Evolutionary conservation across 2,113 vertebrate genomes (phyloP), one percentile per base, ranked within the genome.

Genomic region (Salminus brasiliensis): DNA sequence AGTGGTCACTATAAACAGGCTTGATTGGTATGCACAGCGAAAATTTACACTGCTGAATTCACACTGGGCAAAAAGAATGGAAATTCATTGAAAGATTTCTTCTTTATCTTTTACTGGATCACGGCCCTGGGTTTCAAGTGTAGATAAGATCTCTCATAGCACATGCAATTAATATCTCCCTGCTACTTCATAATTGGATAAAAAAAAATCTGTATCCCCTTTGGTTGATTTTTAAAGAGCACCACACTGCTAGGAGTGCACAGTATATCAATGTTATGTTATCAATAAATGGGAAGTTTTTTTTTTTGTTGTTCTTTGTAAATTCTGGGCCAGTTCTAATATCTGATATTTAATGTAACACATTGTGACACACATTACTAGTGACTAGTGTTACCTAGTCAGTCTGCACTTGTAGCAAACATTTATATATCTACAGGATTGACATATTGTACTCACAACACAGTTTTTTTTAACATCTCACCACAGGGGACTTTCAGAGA

Each of bases 1-100:
- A 87, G 82, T 83, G 85, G 85, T 88, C 87, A 84, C 84, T 84
- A 81, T 87, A 89, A 89, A 87, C 78, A 88, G 82, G 85, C 87
- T 85, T 84, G 76, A 82, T 82, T 86, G 81, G 86, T 83, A 81
- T 68, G 65, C 49, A 29, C 68, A 85, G 81, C 80, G 81, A 81
- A 70, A 74, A 69, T 72, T 52, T 23, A 78, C 78, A 25, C 69
- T 81, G 0, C 45, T 66, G 16, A 60, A 79, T 67, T 72, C 32
- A 41, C 8, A 57, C 57, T 30, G 30, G 21, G 69, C 10, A n/a
- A 70, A 66, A 10, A 52, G 53, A n/a, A 16, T 60, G n/a, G 12
- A 76, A 21, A 29, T 75, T 65, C 39, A 62, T 67, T 30, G 23
- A 81, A 43, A 13, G 41, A 86, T 66, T 84, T 81, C 79, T 83